A percentile compares a stretch with the other conserved stretches of the same genome.
Conservation (phyloP, 2,797 vertebrate genomes). For the Enteromius viviparus region DNA sequence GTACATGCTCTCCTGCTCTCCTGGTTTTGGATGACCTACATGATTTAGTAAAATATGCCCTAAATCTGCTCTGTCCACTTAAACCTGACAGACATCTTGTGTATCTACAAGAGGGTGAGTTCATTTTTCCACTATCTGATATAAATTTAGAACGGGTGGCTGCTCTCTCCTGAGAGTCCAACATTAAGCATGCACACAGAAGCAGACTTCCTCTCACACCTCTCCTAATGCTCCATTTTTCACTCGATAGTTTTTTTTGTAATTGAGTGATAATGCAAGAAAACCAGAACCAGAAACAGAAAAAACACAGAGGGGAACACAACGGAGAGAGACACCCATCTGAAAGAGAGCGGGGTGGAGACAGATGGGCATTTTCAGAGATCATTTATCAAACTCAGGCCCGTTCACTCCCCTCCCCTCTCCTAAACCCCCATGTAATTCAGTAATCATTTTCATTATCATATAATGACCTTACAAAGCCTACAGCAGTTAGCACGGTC, state of each 20-base stretch:
- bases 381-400: constrained; percentile 98
- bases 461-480: constrained; percentile 94
- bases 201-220: constrained; percentile 24
- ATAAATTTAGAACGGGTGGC: background rate
- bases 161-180: constrained; percentile 63
- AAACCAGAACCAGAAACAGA: background rate
- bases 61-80: constrained; percentile 42
- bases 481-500: constrained; percentile 83
- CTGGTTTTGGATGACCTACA: constrained; percentile 44
- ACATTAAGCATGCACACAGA: constrained; percentile 13
- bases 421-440: constrained; percentile 98
- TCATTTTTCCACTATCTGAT: constrained; percentile 31
- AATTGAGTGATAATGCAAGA: background rate
- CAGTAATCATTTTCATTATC: constrained; percentile 99
- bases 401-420: constrained; percentile 83
- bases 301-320: constrained; percentile 71
- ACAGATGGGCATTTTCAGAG: constrained; percentile 99
- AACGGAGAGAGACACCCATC: constrained; percentile 60
- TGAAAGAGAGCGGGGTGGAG: constrained; percentile 81
- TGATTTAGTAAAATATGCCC: constrained; percentile 33
- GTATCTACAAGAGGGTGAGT: background rate
- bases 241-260: background rate
- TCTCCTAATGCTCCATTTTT: background rate
- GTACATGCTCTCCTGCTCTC: constrained; percentile 36
- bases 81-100: constrained; percentile 35